A percentile compares a stretch with the other conserved stretches of the same genome.
Conservation (phyloP, 2,888 invertebrate species). For the Galerucella calmariensis region DNA sequence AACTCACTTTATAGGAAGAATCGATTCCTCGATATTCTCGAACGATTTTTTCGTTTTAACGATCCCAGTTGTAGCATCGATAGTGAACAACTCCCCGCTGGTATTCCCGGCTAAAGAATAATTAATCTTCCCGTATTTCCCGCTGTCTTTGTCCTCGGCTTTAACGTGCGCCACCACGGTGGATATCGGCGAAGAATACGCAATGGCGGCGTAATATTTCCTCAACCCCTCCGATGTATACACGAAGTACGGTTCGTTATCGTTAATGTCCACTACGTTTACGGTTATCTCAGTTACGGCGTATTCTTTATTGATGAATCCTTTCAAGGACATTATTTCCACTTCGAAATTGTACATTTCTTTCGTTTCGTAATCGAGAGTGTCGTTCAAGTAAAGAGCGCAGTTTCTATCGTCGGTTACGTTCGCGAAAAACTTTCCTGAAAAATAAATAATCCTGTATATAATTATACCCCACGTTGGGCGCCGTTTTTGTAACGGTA, state of each 20-base stretch:
- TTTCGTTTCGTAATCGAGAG: constrained; percentile 83
- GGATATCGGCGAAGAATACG: constrained; percentile 78
- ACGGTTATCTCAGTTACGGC: constrained; percentile 82
- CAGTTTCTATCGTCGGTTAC: constrained; percentile 86
- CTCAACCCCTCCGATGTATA: constrained; percentile 70
- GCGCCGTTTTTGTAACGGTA: no score
- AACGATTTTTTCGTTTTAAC: constrained; percentile 80
- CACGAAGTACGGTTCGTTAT: constrained; percentile 86
- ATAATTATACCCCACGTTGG: no score
- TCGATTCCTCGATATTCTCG: constrained; percentile 72
- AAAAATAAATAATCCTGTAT: constrained; percentile 44
- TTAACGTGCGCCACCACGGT: constrained; percentile 83
- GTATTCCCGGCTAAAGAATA: constrained; percentile 68
- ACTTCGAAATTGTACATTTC: constrained; percentile 81
- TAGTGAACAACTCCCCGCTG: constrained; percentile 74
- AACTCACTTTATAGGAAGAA: constrained; percentile 72
- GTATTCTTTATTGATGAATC: constrained; percentile 81
- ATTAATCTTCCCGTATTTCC: constrained; percentile 81
- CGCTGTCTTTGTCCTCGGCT: constrained; percentile 89
- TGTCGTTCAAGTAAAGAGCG: constrained; percentile 77
- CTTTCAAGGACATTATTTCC: constrained; percentile 82
- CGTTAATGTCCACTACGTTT: constrained; percentile 88
- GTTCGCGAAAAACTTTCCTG: constrained; percentile 78
- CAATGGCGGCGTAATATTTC: constrained; percentile 84
- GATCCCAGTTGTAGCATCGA: constrained; percentile 80